Evolutionary conservation across 2,888 invertebrate genomes (phyloP).

Genomic region (Geotrupes spiniger): DNA sequence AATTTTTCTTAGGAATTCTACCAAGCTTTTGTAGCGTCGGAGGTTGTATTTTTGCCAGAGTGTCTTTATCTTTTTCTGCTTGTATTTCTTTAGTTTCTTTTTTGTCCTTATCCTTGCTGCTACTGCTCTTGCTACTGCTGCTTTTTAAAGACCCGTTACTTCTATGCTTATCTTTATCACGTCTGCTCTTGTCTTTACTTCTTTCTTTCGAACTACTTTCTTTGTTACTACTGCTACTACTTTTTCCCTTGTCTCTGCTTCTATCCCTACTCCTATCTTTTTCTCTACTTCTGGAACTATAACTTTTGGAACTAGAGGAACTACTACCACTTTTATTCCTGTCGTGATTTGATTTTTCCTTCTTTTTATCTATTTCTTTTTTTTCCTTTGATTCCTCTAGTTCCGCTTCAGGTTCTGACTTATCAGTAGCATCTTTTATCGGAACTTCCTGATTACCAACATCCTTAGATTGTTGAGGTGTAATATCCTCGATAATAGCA

Average conservation of each 20-base stretch:
- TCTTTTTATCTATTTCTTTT: constrained; percentile 16
- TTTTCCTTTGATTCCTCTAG: constrained; percentile 16
- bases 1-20: constrained; percentile 71
- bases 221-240: constrained; percentile 32
- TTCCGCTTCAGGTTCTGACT: constrained; percentile 26
- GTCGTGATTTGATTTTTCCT: constrained; percentile 20
- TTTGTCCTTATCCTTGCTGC: constrained; percentile 41
- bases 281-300: neutral
- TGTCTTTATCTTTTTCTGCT: constrained; percentile 66
- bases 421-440: constrained; percentile 24
- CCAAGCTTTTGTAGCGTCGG: constrained; percentile 72
- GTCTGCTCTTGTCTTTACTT: constrained; percentile 29
- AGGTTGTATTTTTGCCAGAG: constrained; percentile 63
- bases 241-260: constrained; percentile 38
- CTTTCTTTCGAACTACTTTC: constrained; percentile 24
- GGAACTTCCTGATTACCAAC: constrained; percentile 12
- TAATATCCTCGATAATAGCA: constrained; percentile 32
- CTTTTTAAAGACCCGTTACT: constrained; percentile 36
- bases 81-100: constrained; percentile 55
- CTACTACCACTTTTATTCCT: constrained; percentile 25
- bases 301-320: constrained; percentile 34
- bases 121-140: constrained; percentile 35
- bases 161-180: constrained; percentile 34
- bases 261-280: constrained; percentile 46
- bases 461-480: constrained; percentile 28